Evolutionary conservation across 2,888 invertebrate species (phyloP), one percentile per base, ranked within the genome.

Genomic region (Mythimna vitellina): DNA sequence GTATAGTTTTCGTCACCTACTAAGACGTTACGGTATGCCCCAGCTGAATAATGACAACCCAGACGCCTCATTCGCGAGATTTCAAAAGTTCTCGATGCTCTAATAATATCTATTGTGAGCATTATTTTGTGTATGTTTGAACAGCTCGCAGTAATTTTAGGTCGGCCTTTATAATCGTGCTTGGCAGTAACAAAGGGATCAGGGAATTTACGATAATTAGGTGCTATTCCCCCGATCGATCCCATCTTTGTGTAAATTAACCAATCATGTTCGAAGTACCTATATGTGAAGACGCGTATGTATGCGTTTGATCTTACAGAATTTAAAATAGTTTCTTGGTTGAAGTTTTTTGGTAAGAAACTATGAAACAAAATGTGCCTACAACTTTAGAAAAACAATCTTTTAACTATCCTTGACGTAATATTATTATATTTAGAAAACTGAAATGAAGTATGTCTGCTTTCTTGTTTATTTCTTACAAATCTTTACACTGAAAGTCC

Each of bases 181-280:
- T 65, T 78, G 64, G 61, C 80, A 80, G 62, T 65, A 80, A 81
- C 76, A 79, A 68, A 62, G 65, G 60, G 65, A 72, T 71, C 32
- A 65, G n/a, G 61, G 53, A 66, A 58, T 74, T 78, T 74, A 74
- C n/a, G 62, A 66, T 73, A 56, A 51, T 65, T 20, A 49, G 51
- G 42, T 49, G 17, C 8, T 46, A 25, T 58, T 46, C 14, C 51
- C 29, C 9, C 12, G n/a, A 71, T 70, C 17, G 29, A 63, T 46
- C 29, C 57, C 20, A 60, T 70, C 12, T 17, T 29, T 9, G 20
- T 20, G 66, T 66, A 53, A 32, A 35, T 49, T 0, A n/a, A 57
- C 8, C 4, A 25, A 32, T 46, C 8, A 42, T 51, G n/a, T 58
- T 58, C 38, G 22, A 10, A 12, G n/a, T 67, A 17, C 49, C 25